A percentile compares a stretch with the other conserved stretches of the same genome.
phyloP scores from a whole-genome alignment of 2,888 invertebrate genomes.

The Taphrorychus bicolor region DNA sequence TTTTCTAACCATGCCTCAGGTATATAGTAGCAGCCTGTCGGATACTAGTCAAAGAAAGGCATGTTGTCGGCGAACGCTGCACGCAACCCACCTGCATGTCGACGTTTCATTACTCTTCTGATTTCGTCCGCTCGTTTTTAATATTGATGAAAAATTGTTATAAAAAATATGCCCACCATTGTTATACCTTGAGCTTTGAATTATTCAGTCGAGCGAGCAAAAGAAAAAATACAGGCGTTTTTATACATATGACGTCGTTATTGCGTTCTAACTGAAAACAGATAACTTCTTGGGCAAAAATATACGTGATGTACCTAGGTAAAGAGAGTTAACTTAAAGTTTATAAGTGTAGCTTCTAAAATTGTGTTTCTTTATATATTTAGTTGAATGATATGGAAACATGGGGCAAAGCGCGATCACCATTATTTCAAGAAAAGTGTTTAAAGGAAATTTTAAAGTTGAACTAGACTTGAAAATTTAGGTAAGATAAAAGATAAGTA shows the following conservation, averaged over 20 bases:
- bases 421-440: not conserved
- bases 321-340: too few species aligned
- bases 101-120: slow-evolving; percentile 34
- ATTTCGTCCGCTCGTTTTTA: slow-evolving; percentile 23
- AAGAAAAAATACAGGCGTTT: not conserved
- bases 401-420: too few species aligned
- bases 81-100: slow-evolving; percentile 42
- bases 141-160: slow-evolving; percentile 34
- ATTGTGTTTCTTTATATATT: too few species aligned
- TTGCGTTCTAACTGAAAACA: too few species aligned
- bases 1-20: slow-evolving; percentile 12
- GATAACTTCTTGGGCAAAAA: too few species aligned
- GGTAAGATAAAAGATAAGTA: too few species aligned
- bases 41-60: slow-evolving; percentile 36
- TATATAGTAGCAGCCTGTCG: slow-evolving; percentile 33
- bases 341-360: too few species aligned
- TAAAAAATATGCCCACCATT: slow-evolving; percentile 7
- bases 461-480: too few species aligned
- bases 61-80: slow-evolving; percentile 22
- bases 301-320: too few species aligned
- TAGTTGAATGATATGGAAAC: too few species aligned
- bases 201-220: not conserved
- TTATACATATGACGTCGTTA: not conserved
- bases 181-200: slow-evolving; percentile 7
- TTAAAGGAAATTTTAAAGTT: too few species aligned